Base-by-base conservation (phyloP, 2,797 vertebrate genomes). In the Gymnoscopelus microlampas region DNA sequence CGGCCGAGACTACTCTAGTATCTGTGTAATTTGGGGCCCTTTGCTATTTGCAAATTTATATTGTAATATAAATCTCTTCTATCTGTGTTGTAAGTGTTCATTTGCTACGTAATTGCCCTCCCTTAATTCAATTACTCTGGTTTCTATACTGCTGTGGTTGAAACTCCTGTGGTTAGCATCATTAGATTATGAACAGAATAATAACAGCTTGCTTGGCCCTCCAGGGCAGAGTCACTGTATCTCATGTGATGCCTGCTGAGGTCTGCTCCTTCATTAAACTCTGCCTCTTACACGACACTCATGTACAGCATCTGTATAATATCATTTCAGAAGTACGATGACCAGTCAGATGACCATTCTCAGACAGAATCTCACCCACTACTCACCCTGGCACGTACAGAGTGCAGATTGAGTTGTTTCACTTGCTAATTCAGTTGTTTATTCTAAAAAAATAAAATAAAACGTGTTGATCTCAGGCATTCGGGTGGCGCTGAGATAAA, bases 241-340 rank as follows among this genome's bases (percentile, higher is more conserved):
- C 75, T 84, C 82, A 77, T 74, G 78, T 83, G 79, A 71, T 58
- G 57, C 78, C 62, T 55, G 56, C 51, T 82, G 67, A n/a, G 54
- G 8, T 65, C 19, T 68, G 68, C 55, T 23, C 47, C 51, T 59
- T 56, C 44, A 12, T 26, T 53, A 4, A 51, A 35, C 10, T 4
- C 57, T 44, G 39, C 5, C 39, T 44, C 7, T 9, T 44, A 44
- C 39, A 10, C 2, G 39, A 44, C 39, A 44, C 39, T 44, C 7
- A 9, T 9, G 39, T 44, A 12, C 63, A 49, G 47, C 29, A 1
- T 26, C 47, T 14, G 50, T 57, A 79, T 76, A 50, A 50, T 63
- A 10, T 53, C 1, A 57, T 53, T 73, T 57, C 51, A 9, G 8
- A 11, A 19, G 24, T 44, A 24, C 35, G n/a, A 11, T 60, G 53